Evolutionary conservation across 2,113 vertebrate species (phyloP), one percentile per base, ranked within the genome.

Genomic region (Siniperca knerii): DNA sequence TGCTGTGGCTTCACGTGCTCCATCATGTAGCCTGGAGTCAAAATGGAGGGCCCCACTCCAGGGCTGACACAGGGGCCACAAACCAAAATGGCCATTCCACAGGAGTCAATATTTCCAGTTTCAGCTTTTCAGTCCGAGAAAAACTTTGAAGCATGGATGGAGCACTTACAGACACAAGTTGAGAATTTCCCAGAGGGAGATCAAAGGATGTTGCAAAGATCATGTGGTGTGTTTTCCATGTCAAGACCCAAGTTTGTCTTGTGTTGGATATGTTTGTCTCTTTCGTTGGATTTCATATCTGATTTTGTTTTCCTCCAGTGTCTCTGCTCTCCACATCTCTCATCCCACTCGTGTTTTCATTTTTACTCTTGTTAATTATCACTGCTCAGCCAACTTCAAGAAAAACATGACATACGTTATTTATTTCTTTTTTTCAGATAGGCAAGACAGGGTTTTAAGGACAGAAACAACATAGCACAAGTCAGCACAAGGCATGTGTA

Each of bases 1-100:
- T 98, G 97, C 92, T 98, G 97, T 15, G 97, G 97, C 84, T 97
- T 97, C 94, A 97, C 97, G 8, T 98, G 97, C 93, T 96, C 96
- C 80, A 81, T 97, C 89, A 97, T 98, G 97, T 97, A 97, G 93
- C 50, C 76, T 13, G 1, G 44, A 50, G 35, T 23, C 75, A 23
- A 42, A 33, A 42, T 0, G n/a, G 12, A 48, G 35, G 18, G 5
- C 6, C 77, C 52, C 29, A 29, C 54, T 75, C 44, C 65, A 52
- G 54, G 77, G 65, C 73, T 61, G 67, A 40, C 42, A 44, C 33
- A 50, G 35, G 54, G 61, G 62, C 80, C 37, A 37, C 64, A 73
- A 67, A 81, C 55, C 42, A 33, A 48, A 68, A 57, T 13, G 74
- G 50, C 62, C 9, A 58, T 57, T 81, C 42, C 29, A 73, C 72